phyloP scores from a whole-genome alignment of 2,113 vertebrate species.

The Larimichthys crocea region DNA sequence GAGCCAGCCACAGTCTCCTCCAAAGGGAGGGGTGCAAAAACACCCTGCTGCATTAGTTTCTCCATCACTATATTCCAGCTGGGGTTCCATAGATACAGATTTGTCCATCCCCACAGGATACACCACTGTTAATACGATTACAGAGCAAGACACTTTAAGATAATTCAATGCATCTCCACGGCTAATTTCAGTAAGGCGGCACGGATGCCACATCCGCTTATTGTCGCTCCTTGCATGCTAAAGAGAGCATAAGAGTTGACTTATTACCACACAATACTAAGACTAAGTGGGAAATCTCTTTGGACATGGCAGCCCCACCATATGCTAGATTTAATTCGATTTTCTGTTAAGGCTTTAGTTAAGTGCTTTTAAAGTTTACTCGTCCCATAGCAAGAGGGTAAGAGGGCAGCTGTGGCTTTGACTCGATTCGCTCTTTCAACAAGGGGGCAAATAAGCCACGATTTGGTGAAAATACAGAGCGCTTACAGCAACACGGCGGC shows the following conservation, averaged over 20 bases:
- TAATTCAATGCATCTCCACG: conserved; percentile 78
- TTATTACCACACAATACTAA: conserved; percentile 80
- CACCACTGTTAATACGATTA: conserved; percentile 81
- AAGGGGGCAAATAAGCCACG: conserved; percentile 60
- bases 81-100: conserved; percentile 52
- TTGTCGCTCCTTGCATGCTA: conserved; percentile 62
- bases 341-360: conserved; percentile 75
- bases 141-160: conserved; percentile 76
- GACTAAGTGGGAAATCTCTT: conserved; percentile 81
- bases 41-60: conserved; percentile 43
- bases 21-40: conserved; percentile 43
- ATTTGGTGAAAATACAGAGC: conserved; percentile 53
- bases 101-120: conserved; percentile 71
- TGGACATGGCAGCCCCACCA: conserved; percentile 79
- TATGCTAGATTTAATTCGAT: conserved; percentile 84
- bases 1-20: conserved; percentile 28
- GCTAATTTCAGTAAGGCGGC: conserved; percentile 75
- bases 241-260: conserved; percentile 72
- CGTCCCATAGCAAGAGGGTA: conserved; percentile 60
- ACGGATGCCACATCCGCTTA: conserved; percentile 76
- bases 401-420: conserved; percentile 71
- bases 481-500: conserved; percentile 52
- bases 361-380: conserved; percentile 76
- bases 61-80: conserved; percentile 46
- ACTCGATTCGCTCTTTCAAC: conserved; percentile 67